Percentiles rank a stretch among this genome's conserved stretches.
phyloP scores from a whole-genome alignment of 2,888 invertebrate species.

The Ophioninae sp. region DNA sequence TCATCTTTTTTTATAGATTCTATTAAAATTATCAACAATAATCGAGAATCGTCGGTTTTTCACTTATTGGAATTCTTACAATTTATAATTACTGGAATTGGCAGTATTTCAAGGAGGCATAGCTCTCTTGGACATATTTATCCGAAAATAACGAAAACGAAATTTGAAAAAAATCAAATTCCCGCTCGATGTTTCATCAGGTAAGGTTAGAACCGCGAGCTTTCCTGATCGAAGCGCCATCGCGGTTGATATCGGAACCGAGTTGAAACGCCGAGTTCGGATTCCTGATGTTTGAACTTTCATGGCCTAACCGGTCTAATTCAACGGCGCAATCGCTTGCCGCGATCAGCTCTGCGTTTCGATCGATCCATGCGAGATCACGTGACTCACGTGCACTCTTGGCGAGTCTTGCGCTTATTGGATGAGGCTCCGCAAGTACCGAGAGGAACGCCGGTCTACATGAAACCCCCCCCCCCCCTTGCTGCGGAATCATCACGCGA shows the following conservation, averaged over 20 bases:
- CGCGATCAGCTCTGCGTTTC: neutral
- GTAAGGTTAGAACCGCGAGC: no score
- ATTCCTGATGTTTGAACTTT: no score
- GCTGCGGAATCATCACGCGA: neutral
- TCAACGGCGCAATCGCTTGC: neutral
- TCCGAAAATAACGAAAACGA: no score
- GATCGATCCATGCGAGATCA: slow-evolving; percentile 3
- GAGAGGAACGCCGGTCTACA: neutral
- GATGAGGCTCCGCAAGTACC: neutral
- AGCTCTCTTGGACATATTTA: no score
- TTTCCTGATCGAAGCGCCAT: no score
- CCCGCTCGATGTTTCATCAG: no score
- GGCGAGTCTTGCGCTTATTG: neutral
- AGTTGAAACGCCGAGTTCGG: no score
- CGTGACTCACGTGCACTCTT: neutral
- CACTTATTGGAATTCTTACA: neutral
- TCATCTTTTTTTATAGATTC: neutral
- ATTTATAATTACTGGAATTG: no score
- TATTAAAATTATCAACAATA: neutral
- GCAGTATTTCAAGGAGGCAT: no score
- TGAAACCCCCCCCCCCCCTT: slow-evolving; percentile 16
- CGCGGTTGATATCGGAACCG: no score
- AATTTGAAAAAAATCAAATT: no score
- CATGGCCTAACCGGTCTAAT: slow-evolving; percentile 2
- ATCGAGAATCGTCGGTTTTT: neutral